Evolutionary conservation across 2,797 vertebrate species (phyloP).

Genomic region (Scomberomorus guttatus): DNA sequence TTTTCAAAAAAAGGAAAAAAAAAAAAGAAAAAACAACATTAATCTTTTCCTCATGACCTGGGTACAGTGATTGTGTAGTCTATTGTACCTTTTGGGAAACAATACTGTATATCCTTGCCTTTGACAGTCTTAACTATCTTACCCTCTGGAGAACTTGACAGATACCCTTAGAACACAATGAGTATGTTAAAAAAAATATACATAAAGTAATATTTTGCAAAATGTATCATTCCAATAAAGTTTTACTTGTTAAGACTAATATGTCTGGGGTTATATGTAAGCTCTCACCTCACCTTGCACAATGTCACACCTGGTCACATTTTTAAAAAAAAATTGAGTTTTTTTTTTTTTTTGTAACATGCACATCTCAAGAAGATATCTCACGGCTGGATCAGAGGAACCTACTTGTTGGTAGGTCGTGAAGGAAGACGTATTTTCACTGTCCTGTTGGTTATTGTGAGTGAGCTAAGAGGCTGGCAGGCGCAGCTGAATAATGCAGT

Average conservation of each 20-base stretch:
- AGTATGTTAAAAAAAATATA: slow-evolving; percentile 87
- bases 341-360: slow-evolving; percentile 6
- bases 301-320: background rate
- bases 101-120: slow-evolving; percentile 91
- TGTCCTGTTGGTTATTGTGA: slow-evolving; percentile 22
- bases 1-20: slow-evolving; percentile 84
- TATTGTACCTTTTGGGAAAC: slow-evolving; percentile 89
- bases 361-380: slow-evolving; percentile 10
- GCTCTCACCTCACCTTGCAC: slow-evolving; percentile 29
- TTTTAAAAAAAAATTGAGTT: background rate
- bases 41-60: slow-evolving; percentile 86
- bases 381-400: slow-evolving; percentile 16
- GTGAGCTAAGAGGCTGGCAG: slow-evolving; percentile 34
- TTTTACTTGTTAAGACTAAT: slow-evolving; percentile 91
- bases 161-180: slow-evolving; percentile 89
- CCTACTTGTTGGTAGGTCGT: slow-evolving; percentile 33
- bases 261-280: slow-evolving; percentile 70
- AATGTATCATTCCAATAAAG: slow-evolving; percentile 94
- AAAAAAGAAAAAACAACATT: slow-evolving; percentile 78
- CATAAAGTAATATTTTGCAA: slow-evolving; percentile 93
- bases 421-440: slow-evolving; percentile 10
- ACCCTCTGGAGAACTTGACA: slow-evolving; percentile 90
- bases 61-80: slow-evolving; percentile 90
- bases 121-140: slow-evolving; percentile 92
- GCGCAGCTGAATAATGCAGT: slow-evolving; percentile 62